A percentile compares a stretch with the other conserved stretches of the same genome.
phyloP scores from a whole-genome alignment of 1,140 invertebrate genomes.

The Diploscapter pachys region DNA sequence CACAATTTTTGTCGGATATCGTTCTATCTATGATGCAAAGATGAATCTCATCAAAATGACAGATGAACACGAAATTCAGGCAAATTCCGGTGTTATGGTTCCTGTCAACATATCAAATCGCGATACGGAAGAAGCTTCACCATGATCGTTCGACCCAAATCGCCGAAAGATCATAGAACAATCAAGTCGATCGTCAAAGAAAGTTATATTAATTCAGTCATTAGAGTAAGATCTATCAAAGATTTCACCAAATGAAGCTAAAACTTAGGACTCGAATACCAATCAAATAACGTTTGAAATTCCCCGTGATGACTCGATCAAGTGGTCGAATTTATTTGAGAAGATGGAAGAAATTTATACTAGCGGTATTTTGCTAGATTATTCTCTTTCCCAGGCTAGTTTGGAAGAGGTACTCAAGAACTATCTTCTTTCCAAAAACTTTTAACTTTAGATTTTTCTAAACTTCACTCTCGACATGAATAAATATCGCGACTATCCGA shows the following conservation, averaged over 20 bases:
- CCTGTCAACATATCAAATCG: slow-evolving; percentile 70
- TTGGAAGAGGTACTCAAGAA: slow-evolving; percentile 41
- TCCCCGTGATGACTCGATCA: slow-evolving; percentile 21
- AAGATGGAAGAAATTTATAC: slow-evolving; percentile 38
- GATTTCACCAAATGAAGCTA: slow-evolving; percentile 46
- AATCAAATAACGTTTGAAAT: slow-evolving; percentile 48
- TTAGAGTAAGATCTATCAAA: too few species aligned
- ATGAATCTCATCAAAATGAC: too few species aligned
- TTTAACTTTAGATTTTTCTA: too few species aligned
- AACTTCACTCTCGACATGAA: too few species aligned
- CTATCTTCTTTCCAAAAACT: too few species aligned
- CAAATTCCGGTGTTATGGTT: slow-evolving; percentile 71
- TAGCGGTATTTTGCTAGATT: slow-evolving; percentile 40
- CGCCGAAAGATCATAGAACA: slow-evolving; percentile 48
- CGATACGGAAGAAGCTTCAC: slow-evolving; percentile 77
- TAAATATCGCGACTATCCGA: too few species aligned
- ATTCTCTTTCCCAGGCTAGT: slow-evolving; percentile 50
- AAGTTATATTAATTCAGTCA: too few species aligned
- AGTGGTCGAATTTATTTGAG: slow-evolving; percentile 48
- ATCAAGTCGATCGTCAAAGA: too few species aligned
- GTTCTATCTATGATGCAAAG: too few species aligned
- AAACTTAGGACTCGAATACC: slow-evolving; percentile 39
- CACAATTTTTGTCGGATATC: not conserved
- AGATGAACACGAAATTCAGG: slow-evolving; percentile 51
- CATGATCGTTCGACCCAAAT: slow-evolving; percentile 64